Evolutionary conservation across 1,140 invertebrate species (phyloP).

Genomic region (Saxidomus purpurata): DNA sequence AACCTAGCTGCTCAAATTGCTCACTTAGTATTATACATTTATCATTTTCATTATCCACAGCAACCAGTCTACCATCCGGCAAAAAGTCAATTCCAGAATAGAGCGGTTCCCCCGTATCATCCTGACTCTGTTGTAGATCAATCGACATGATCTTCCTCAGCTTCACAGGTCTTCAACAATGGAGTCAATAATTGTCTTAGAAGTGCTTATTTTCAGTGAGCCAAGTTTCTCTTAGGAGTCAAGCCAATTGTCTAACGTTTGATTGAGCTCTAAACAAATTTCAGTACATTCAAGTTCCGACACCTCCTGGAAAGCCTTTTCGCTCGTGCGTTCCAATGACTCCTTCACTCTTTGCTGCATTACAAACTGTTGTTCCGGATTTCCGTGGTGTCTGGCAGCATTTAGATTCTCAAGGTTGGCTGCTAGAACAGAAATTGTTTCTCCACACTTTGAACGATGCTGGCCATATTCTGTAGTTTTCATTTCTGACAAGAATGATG

Average conservation of each 20-base stretch:
- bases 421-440: neutral
- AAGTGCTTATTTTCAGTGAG: too few species aligned
- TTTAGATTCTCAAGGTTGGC: neutral
- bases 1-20: neutral
- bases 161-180: too few species aligned
- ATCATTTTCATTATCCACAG: neutral
- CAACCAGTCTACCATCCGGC: neutral
- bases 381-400: neutral
- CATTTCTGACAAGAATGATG: neutral
- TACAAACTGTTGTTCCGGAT: neutral
- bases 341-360: neutral
- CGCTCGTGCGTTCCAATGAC: neutral
- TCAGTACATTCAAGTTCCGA: neutral
- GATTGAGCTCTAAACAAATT: neutral
- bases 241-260: too few species aligned
- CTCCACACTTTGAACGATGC: neutral
- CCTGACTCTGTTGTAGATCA: neutral
- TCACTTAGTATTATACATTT: slow-evolving; percentile 1
- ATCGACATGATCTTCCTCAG: neutral
- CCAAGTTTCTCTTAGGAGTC: too few species aligned
- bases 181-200: too few species aligned
- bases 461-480: neutral
- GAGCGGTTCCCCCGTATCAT: neutral
- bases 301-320: neutral
- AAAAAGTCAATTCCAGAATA: neutral